Percentiles rank a stretch among this genome's conserved stretches.
Evolutionary conservation across 2,113 vertebrate genomes (phyloP).

Genomic region (Cathartes aura): DNA sequence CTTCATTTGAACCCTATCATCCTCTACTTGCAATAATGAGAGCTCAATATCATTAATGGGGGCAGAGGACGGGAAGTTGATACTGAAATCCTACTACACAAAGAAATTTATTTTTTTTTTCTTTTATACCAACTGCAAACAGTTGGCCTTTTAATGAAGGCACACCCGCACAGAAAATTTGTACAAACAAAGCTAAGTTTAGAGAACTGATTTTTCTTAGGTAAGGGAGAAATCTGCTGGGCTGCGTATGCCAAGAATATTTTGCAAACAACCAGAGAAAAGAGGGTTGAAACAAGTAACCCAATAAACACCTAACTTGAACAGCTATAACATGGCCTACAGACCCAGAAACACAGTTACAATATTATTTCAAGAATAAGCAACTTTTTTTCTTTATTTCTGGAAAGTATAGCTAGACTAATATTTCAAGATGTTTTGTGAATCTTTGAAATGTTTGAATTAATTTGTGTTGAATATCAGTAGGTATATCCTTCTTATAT

Average conservation of each 20-base stretch:
- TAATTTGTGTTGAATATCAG: background rate
- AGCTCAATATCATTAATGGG: background rate
- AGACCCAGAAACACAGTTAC: background rate
- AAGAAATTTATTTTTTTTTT: background rate
- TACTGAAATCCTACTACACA: background rate
- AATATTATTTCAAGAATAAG: background rate
- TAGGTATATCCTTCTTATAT: background rate
- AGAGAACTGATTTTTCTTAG: background rate
- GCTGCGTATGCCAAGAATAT: background rate
- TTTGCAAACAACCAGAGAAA: background rate
- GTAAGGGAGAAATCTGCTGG: background rate
- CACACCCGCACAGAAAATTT: background rate
- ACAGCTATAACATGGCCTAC: background rate
- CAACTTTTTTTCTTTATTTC: background rate
- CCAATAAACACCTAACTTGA: background rate
- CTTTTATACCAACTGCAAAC: background rate
- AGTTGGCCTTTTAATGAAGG: background rate
- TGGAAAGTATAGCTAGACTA: background rate
- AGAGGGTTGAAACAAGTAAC: background rate
- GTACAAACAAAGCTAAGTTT: background rate
- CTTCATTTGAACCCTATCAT: background rate
- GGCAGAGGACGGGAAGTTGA: background rate
- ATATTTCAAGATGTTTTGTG: background rate
- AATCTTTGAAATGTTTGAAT: background rate
- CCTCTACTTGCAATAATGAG: background rate